phyloP scores from a whole-genome alignment of 2,113 vertebrate species.

The Antechinus flavipes region DNA sequence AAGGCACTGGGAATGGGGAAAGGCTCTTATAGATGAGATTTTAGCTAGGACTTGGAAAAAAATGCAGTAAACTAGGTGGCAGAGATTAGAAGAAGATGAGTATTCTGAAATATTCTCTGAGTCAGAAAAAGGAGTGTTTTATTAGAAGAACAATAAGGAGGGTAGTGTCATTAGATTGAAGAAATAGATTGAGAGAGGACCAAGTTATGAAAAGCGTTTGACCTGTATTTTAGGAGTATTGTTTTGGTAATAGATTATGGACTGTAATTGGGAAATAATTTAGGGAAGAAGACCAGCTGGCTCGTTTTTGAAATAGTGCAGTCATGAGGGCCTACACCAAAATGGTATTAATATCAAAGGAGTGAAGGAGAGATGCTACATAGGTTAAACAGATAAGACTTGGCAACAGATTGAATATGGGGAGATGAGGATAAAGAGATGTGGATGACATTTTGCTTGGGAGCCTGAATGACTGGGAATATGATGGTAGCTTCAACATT shows the following conservation, averaged over 20 bases:
- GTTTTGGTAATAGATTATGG: neutral
- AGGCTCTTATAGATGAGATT: neutral
- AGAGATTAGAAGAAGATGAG: neutral
- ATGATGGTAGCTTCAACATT: neutral
- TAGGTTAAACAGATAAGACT: neutral
- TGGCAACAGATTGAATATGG: neutral
- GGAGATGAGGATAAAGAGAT: neutral
- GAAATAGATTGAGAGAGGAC: neutral
- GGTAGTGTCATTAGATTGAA: neutral
- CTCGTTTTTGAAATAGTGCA: neutral
- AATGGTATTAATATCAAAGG: neutral
- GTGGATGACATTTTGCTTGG: neutral
- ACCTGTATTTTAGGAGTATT: neutral
- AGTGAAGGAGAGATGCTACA: neutral
- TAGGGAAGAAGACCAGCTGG: neutral
- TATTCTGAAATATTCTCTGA: neutral
- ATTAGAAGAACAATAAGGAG: neutral
- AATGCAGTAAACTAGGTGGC: neutral
- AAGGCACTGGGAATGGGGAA: neutral
- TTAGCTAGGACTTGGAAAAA: neutral
- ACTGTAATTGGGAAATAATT: neutral
- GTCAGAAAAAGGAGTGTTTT: neutral
- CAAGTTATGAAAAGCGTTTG: neutral
- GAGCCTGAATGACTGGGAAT: neutral
- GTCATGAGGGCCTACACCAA: neutral